Evolutionary conservation across 2,888 invertebrate genomes (phyloP).

Genomic region (Parasteatoda lunata): DNA sequence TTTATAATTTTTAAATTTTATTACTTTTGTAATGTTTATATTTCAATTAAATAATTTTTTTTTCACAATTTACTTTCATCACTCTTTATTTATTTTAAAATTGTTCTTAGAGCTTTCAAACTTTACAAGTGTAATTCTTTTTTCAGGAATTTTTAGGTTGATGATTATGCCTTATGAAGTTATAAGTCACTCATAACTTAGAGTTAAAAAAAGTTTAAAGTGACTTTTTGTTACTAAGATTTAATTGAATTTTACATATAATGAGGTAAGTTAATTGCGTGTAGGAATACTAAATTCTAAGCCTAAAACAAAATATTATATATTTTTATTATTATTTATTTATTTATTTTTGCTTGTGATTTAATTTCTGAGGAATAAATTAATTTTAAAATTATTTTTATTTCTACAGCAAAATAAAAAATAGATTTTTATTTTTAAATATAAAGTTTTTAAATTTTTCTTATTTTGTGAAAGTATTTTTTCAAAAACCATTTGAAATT

Average conservation of each 20-base stretch:
- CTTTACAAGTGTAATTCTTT: slow-evolving; percentile 22
- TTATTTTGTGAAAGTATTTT: no score
- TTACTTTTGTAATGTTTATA: no score
- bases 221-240: slow-evolving; percentile 40
- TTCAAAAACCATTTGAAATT: no score
- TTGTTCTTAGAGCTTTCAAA: background rate
- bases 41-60: no score
- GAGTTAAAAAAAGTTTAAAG: slow-evolving; percentile 47
- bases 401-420: no score
- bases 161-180: slow-evolving; percentile 22
- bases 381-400: no score
- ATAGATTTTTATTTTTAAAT: no score
- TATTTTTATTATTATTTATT: background rate
- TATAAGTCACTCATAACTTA: slow-evolving; percentile 58
- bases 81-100: no score
- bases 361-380: background rate
- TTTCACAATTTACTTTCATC: no score
- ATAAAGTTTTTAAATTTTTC: no score
- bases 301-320: background rate
- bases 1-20: no score
- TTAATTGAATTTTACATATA: slow-evolving; percentile 50
- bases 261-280: slow-evolving; percentile 60
- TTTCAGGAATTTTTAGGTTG: slow-evolving; percentile 55
- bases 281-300: background rate
- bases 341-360: background rate